A percentile compares a stretch with the other conserved stretches of the same genome.
Evolutionary conservation across 2,113 vertebrate species (phyloP).

Genomic region (Heterotis niloticus): DNA sequence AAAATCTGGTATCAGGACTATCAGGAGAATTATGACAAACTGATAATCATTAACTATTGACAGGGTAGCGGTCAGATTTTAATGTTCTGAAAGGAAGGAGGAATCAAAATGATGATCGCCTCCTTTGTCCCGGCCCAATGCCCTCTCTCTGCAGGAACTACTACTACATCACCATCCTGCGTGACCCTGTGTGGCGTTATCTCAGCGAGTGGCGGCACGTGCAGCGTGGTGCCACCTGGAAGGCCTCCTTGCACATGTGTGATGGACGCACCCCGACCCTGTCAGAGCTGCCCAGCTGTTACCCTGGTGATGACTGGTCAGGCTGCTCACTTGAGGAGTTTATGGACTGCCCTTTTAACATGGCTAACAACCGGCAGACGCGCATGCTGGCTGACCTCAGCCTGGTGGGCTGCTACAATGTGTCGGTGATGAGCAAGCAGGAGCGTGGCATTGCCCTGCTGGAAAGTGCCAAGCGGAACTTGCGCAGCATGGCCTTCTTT

Average conservation of each 20-base stretch:
- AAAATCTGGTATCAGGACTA: too few species aligned
- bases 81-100: too few species aligned
- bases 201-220: slow-evolving; percentile 96
- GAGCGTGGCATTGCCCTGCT: slow-evolving; percentile 84
- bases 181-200: slow-evolving; percentile 91
- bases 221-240: slow-evolving; percentile 93
- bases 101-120: background rate
- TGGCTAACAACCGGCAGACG: slow-evolving; percentile 93
- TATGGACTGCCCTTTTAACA: slow-evolving; percentile 92
- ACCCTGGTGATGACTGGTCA: slow-evolving; percentile 90
- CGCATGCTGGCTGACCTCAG: slow-evolving; percentile 96
- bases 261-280: slow-evolving; percentile 85
- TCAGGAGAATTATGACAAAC: too few species aligned
- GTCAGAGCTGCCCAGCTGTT: slow-evolving; percentile 90
- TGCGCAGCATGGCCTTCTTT: slow-evolving; percentile 91
- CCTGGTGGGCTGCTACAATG: slow-evolving; percentile 92
- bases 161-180: slow-evolving; percentile 94
- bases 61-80: too few species aligned
- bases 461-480: slow-evolving; percentile 91
- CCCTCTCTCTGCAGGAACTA: slow-evolving; percentile 72
- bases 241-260: slow-evolving; percentile 88
- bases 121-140: too few species aligned
- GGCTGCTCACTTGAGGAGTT: slow-evolving; percentile 90
- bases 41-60: too few species aligned
- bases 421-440: slow-evolving; percentile 84